Percentiles rank a stretch among this genome's conserved stretches.
phyloP scores from a whole-genome alignment of 92 coral and sea anemone genomes.

The Phenganax marumi region DNA sequence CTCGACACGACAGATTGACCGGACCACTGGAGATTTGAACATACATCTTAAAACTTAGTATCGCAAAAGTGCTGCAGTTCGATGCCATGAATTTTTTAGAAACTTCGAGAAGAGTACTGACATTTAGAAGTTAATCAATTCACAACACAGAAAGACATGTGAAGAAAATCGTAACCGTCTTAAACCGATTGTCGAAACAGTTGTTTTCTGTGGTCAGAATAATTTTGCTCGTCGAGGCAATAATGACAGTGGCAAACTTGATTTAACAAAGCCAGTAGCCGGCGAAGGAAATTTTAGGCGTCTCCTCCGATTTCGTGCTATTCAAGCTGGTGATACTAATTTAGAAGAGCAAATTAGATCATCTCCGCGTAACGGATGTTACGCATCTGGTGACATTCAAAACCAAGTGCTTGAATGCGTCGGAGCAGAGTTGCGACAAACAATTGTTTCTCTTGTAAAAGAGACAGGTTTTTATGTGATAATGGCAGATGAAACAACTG shows the following conservation, averaged over 20 bases:
- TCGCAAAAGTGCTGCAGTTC: conserved; percentile 28
- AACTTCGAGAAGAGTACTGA: background rate
- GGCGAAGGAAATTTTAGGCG: background rate
- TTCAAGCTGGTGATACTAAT: background rate
- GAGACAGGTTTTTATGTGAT: background rate
- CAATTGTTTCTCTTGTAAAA: conserved; percentile 16
- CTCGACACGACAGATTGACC: conserved; percentile 9
- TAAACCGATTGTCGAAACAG: no score
- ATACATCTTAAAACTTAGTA: conserved; percentile 11
- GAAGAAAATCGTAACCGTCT: no score
- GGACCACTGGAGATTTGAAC: conserved; percentile 25
- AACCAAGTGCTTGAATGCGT: conserved; percentile 24
- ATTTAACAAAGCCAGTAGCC: background rate
- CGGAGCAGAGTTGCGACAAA: background rate
- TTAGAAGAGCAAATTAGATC: background rate
- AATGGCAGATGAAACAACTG: conserved; percentile 22
- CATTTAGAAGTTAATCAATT: no score
- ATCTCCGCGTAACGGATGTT: background rate
- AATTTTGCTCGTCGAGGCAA: no score
- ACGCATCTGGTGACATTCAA: conserved; percentile 11
- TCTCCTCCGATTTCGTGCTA: background rate
- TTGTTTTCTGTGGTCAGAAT: no score
- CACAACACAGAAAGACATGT: no score
- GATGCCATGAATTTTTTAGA: background rate
- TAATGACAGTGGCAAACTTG: background rate